phyloP scores from a whole-genome alignment of 2,797 vertebrate species.

The Peromyscus nudipes region DNA sequence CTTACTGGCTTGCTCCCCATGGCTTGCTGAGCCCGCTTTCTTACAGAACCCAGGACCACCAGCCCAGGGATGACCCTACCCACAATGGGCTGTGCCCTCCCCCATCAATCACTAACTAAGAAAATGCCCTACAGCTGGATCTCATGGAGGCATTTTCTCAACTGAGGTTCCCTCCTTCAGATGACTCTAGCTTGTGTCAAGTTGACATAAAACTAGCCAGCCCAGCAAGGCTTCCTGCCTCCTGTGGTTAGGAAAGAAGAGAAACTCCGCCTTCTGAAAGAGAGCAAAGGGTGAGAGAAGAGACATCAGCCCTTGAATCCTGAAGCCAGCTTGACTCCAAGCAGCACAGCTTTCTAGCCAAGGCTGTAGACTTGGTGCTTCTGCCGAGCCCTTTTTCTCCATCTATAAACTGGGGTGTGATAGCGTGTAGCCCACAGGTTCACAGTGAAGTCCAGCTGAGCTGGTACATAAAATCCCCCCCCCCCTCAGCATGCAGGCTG shows the following conservation, averaged over 20 bases:
- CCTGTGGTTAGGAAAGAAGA: not conserved
- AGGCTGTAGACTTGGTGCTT: not conserved
- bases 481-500: fast-evolving
- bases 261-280: not conserved
- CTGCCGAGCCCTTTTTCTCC: not conserved
- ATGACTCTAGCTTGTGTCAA: not conserved
- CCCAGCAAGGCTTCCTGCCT: not conserved
- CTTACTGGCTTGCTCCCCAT: not conserved
- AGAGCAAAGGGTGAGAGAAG: fast-evolving
- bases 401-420: fast-evolving
- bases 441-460: not conserved
- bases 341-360: fast-evolving
- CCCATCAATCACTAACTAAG: not conserved
- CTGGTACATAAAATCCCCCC: not conserved
- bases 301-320: fast-evolving
- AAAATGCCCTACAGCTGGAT: not conserved
- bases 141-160: not conserved
- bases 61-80: not conserved
- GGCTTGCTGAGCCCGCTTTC: not conserved
- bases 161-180: not conserved
- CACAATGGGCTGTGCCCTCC: not conserved
- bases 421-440: not conserved
- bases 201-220: too few relatives aligned
- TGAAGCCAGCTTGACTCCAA: fast-evolving
- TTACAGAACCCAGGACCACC: not conserved